Conservation (phyloP, 2,888 invertebrate species). For the Celastrina argiolus region DNA sequence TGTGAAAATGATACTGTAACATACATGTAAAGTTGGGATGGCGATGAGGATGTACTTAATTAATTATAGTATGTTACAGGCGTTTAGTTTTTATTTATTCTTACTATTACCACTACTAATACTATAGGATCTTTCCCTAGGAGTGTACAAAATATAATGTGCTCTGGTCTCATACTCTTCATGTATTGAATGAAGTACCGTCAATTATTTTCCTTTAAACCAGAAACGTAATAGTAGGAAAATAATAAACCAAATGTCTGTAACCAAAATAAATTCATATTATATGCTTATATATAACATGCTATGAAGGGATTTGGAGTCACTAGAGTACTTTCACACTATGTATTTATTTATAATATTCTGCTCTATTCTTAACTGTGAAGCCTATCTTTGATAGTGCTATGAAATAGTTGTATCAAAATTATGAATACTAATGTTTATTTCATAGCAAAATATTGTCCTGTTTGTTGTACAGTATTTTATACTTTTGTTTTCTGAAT, state of each 20-base stretch:
- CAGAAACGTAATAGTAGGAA: not conserved
- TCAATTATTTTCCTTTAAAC: too few species aligned
- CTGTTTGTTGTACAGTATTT: too few species aligned
- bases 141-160: too few species aligned
- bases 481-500: too few species aligned
- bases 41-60: slow-evolving; percentile 63
- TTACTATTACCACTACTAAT: too few species aligned
- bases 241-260: not conserved
- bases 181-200: too few species aligned
- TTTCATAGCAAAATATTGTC: too few species aligned
- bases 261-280: not conserved
- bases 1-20: slow-evolving; percentile 38
- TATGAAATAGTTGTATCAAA: not conserved
- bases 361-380: not conserved
- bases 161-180: too few species aligned
- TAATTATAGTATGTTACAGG: slow-evolving; percentile 23
- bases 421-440: too few species aligned
- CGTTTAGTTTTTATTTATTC: not conserved
- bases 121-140: too few species aligned
- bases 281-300: slow-evolving; percentile 7
- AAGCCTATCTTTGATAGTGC: not conserved
- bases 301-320: not conserved
- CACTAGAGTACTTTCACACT: slow-evolving; percentile 17
- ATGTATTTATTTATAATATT: not conserved
- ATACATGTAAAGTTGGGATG: slow-evolving; percentile 40